Base-by-base conservation (phyloP, 2,113 vertebrate genomes). In the Strigops habroptila region DNA sequence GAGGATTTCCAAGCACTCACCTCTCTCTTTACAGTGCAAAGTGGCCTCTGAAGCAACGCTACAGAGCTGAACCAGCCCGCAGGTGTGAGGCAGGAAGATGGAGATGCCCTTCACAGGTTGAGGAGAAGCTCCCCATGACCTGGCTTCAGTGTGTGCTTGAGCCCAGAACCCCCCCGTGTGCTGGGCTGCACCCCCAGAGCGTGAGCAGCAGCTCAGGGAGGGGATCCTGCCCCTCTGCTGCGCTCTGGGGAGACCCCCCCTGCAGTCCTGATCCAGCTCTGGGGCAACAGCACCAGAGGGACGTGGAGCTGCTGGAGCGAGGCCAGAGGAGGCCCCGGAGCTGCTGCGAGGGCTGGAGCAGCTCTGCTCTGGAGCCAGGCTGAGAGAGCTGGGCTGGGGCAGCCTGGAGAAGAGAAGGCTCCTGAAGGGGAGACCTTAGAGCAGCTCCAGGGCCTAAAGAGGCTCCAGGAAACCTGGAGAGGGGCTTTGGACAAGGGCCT, bases 21-120 rank as follows among this genome's bases (percentile, higher is more conserved):
- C 41, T 31, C 43, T 28, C 24, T 48, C 63, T 49, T 46, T 5
- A 9, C 1, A 4, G 9, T 1, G 0, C 44, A 8, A 43, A 82
- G 60, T 0, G 12, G n/a, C 49, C 67, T 65, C 92, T 6, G 12
- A 60, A 37, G 43, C 7, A 49, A 68, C 1, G 9, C 12, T 27
- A 19, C 39, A 3, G 3, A 18, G 46, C 31, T 49, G 48, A 59
- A n/a, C 9, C 14, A 18, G 27, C 19, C 33, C 0, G 0, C 7
- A 28, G 27, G 44, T 1, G 5, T 16, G 14, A 83, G 63, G 7
- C 0, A 0, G 31, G 24, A 51, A n/a, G 62, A 33, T 35, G 57
- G 14, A 59, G 33, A n/a, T 59, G 55, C 21, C 33, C 33, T 23
- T 10, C 33, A n/a, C 14, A 6, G 33, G 57, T 3, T 24, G 22